Evolutionary conservation across 2,888 invertebrate genomes (phyloP).

Genomic region (Isoperla grammatica): DNA sequence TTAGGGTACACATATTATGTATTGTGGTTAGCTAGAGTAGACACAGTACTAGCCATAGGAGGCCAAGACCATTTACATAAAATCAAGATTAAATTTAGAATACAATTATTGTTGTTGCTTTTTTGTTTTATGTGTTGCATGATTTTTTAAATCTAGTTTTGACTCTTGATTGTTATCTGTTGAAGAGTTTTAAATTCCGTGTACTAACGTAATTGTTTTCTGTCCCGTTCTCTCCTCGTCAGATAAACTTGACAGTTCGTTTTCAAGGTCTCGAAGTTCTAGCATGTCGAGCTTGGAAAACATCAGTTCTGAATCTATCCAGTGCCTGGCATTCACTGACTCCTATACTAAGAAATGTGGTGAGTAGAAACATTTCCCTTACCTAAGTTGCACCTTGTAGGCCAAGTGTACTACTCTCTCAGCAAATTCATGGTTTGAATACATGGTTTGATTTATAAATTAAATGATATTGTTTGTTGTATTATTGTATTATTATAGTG

Average conservation of each 20-base stretch:
- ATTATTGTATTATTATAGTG: too few relatives aligned
- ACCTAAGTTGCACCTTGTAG: too few relatives aligned
- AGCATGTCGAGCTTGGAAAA: constrained; percentile 98
- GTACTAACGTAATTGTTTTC: constrained; percentile 1
- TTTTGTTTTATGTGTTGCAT: constrained; percentile 2
- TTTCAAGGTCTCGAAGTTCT: constrained; percentile 93
- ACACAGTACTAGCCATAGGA: too few relatives aligned
- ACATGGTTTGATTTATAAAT: too few relatives aligned
- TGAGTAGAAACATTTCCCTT: constrained; percentile 50
- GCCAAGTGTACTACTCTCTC: too few relatives aligned
- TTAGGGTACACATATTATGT: too few relatives aligned
- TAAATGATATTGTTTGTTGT: constrained; percentile 7
- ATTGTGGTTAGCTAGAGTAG: too few relatives aligned
- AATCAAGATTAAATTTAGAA: too few relatives aligned
- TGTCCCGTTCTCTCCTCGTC: constrained; percentile 27
- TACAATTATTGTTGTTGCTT: not conserved
- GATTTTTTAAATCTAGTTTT: not conserved
- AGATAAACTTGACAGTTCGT: constrained; percentile 96
- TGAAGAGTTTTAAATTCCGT: too few relatives aligned
- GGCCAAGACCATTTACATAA: too few relatives aligned
- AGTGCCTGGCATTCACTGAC: constrained; percentile 93
- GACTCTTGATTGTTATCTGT: not conserved
- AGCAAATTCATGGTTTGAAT: too few relatives aligned
- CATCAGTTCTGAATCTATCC: constrained; percentile 92
- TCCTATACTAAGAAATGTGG: constrained; percentile 92